phyloP scores from a whole-genome alignment of 2,888 invertebrate genomes.

The Isotomurus palustris region DNA sequence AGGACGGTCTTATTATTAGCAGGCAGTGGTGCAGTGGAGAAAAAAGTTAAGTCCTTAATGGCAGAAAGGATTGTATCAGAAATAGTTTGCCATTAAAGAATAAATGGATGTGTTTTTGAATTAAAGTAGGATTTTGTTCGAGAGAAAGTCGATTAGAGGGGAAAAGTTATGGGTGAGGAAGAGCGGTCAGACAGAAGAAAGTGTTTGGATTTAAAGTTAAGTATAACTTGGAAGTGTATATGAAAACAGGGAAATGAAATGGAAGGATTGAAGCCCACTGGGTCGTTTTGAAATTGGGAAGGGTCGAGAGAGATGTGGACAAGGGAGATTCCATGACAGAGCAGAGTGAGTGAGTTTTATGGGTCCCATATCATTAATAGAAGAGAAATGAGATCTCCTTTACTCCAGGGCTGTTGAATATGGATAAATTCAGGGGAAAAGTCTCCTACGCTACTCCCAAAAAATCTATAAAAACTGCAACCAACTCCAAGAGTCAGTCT shows the following conservation, averaged over 20 bases:
- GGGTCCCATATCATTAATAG: constrained; percentile 38
- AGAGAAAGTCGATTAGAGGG: constrained; percentile 14
- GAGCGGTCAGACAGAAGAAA: constrained; percentile 13
- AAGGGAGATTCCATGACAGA: constrained; percentile 36
- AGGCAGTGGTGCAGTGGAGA: too few species aligned
- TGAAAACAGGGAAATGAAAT: constrained; percentile 27
- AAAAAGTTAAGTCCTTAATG: too few species aligned
- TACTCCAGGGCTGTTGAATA: constrained; percentile 35
- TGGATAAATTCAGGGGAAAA: constrained; percentile 41
- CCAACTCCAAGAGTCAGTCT: background rate
- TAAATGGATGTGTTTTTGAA: background rate
- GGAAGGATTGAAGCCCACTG: constrained; percentile 33
- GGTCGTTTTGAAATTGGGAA: constrained; percentile 22
- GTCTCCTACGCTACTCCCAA: constrained; percentile 11
- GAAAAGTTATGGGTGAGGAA: constrained; percentile 6
- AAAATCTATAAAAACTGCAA: constrained; percentile 37
- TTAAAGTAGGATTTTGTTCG: constrained; percentile 6
- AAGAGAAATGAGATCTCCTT: constrained; percentile 36
- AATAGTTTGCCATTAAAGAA: background rate
- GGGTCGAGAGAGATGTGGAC: constrained; percentile 38
- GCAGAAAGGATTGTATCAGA: too few species aligned
- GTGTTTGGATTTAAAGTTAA: constrained; percentile 8
- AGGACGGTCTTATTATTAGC: too few species aligned
- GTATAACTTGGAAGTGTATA: background rate
- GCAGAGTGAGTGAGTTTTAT: constrained; percentile 22